These are phyloP conservation scores for Monomorium pharaonis DNA, from an alignment of 1,140 invertebrate species.

Conservation along the genomic window DNA sequence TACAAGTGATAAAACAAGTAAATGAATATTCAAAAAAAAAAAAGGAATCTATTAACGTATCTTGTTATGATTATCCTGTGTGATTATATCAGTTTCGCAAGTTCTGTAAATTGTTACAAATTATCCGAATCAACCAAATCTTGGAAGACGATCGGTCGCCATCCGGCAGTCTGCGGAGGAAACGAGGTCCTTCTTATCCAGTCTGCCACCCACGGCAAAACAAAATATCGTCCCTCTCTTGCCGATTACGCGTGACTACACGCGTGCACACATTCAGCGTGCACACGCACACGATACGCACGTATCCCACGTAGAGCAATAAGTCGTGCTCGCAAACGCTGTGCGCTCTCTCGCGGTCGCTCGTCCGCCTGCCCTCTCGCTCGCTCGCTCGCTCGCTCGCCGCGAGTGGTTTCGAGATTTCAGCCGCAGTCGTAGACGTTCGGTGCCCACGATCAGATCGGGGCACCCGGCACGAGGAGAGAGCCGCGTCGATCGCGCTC, in stretches of 20 bases:
- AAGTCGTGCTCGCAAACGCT: background rate
- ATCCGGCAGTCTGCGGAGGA: background rate
- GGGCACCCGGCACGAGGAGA: slow-evolving; percentile 48
- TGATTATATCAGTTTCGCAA: background rate
- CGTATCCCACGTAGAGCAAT: background rate
- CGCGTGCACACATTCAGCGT: background rate
- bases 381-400: slow-evolving; percentile 53
- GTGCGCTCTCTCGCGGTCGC: slow-evolving; percentile 42
- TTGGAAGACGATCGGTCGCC: background rate
- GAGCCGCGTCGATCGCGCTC: slow-evolving; percentile 55
- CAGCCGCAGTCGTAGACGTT: slow-evolving; percentile 77
- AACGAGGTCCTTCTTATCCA: slow-evolving; percentile 20
- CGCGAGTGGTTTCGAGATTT: slow-evolving; percentile 66
- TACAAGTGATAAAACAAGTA: background rate
- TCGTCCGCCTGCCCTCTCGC: slow-evolving; percentile 43
- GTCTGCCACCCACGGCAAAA: slow-evolving; percentile 26
- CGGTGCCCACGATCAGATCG: slow-evolving; percentile 77
- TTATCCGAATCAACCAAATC: background rate
- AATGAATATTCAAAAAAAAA: background rate
- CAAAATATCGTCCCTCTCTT: background rate
- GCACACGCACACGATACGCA: background rate
- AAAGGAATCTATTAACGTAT: background rate
- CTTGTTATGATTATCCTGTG: background rate
- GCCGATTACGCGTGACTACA: background rate
- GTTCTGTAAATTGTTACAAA: background rate